Conservation (phyloP, 1,140 invertebrate species). For the Drosophila subpulchrella region DNA sequence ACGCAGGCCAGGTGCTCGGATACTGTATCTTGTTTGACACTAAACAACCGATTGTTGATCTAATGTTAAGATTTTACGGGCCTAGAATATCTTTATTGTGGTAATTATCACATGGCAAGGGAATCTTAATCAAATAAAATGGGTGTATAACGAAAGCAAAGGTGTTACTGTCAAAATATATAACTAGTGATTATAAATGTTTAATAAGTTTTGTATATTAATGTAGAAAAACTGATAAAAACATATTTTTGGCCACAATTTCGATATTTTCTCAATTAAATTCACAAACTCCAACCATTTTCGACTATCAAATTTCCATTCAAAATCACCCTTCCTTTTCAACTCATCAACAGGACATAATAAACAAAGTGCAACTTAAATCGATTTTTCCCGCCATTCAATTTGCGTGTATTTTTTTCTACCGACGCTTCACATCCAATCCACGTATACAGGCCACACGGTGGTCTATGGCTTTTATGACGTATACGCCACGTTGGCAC, state of each 20-base stretch:
- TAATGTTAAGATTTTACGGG: neutral
- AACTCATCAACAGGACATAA: constrained; percentile 26
- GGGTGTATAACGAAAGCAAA: neutral
- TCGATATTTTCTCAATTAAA: no score
- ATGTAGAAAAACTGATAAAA: no score
- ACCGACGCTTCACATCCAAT: constrained; percentile 36
- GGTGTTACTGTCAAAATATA: neutral
- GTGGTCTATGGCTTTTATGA: constrained; percentile 65
- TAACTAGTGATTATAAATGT: neutral
- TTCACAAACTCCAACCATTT: no score
- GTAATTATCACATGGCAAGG: neutral
- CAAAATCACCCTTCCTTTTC: constrained; percentile 15
- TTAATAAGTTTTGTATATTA: no score
- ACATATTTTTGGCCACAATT: no score
- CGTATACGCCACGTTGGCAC: constrained; percentile 67
- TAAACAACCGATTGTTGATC: constrained; percentile 9
- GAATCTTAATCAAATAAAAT: constrained; percentile 7
- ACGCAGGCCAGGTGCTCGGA: constrained; percentile 42
- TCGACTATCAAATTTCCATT: neutral
- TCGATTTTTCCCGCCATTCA: constrained; percentile 31
- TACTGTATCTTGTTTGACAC: constrained; percentile 11
- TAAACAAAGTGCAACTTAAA: constrained; percentile 18
- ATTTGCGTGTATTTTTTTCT: constrained; percentile 5
- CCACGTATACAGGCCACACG: constrained; percentile 10
- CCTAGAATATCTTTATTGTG: neutral